Base-by-base conservation (phyloP, 2,888 invertebrate species). In the Hyalella azteca region DNA sequence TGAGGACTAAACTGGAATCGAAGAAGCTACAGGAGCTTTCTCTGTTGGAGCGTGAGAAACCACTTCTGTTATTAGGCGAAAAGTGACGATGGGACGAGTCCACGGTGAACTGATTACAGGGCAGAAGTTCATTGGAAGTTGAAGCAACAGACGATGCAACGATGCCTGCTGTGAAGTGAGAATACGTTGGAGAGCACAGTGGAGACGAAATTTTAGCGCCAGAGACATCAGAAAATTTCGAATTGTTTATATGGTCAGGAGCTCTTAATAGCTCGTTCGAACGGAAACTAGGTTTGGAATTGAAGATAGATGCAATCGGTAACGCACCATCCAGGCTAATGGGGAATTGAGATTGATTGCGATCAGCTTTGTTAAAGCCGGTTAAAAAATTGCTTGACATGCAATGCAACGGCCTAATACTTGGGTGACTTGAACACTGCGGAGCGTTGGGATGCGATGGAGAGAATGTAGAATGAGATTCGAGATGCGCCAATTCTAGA, bases 101-200 rank as follows among this genome's bases (percentile, higher is more conserved):
- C 22, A 26, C 5, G 26, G 22, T 29, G 29, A 29, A 22, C 11
- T 54, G 54, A 9, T 7, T 54, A 29, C 26, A 54, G 54, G 54
- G 54, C 54, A 22, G 26, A 54, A 22, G 36, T 7, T 60, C 60
- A 32, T 13, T 5, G 29, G 60, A 60, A 15, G 60, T 15, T 15
- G 60, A 32, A 7, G 60, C 36, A 11, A 60, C 36, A 19, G 60
- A 36, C 3, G 60, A 60, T 15, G 60, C 60, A 11, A 60, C 19
- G 19, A 60, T 60, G 19, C 60, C 60, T 15, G 60, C 29, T 19
- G 60, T 60, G 15, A 60, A 60, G 15, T 60, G 60, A 36, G 60
- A 60, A 60, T 60, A 60, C 13, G 60, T 60, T 4, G 60, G 60
- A 60, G 60, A 60, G 36, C 60, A 60, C 36, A 60, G 36, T 15